Conservation (phyloP, 64 coral and sea anemone species). For the Astreopora myriophthalma region DNA sequence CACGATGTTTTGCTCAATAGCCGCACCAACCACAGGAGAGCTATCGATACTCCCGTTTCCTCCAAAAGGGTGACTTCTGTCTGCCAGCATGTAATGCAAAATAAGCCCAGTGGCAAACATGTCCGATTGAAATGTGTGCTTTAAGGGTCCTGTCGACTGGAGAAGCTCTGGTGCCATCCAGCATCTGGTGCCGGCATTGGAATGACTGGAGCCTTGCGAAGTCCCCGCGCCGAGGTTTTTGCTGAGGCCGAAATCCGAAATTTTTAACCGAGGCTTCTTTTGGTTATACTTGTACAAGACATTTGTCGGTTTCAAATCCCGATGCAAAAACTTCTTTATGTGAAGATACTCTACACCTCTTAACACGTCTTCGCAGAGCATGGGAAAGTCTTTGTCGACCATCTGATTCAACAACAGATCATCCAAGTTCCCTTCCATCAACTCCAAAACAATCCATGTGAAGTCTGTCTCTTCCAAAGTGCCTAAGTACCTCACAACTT, state of each 20-base stretch:
- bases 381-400: neutral
- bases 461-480: slow-evolving; percentile 26
- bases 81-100: slow-evolving; percentile 62
- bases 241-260: slow-evolving; percentile 79
- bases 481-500: slow-evolving; percentile 55
- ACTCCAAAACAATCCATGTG: slow-evolving; percentile 62
- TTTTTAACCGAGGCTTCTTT: slow-evolving; percentile 59
- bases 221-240: slow-evolving; percentile 1
- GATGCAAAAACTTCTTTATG: slow-evolving; percentile 34
- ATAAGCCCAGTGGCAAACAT: slow-evolving; percentile 74
- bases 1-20: slow-evolving; percentile 18
- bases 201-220: neutral
- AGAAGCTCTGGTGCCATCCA: slow-evolving; percentile 86
- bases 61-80: slow-evolving; percentile 48
- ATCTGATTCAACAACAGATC: neutral
- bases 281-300: slow-evolving; percentile 2
- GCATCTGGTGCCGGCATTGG: slow-evolving; percentile 48
- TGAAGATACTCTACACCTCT: slow-evolving; percentile 58
- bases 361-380: slow-evolving; percentile 70
- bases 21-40: neutral
- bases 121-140: slow-evolving; percentile 53
- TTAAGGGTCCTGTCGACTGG: neutral
- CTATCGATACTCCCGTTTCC: neutral
- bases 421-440: slow-evolving; percentile 74
- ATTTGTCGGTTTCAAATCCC: slow-evolving; percentile 76